phyloP scores from a whole-genome alignment of 2,113 vertebrate species.

The Scartelaos histophorus region DNA sequence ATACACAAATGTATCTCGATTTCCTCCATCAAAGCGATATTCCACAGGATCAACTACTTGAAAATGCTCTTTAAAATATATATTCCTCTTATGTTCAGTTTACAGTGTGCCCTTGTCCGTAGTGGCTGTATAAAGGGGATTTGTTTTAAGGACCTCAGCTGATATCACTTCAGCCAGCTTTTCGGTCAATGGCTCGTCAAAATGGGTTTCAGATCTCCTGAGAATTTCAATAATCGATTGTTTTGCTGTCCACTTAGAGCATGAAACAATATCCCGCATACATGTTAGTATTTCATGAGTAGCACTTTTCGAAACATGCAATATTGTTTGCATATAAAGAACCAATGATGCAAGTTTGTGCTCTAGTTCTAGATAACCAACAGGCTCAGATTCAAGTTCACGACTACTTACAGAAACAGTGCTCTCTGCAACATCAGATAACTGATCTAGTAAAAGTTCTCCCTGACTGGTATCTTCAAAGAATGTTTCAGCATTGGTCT shows the following conservation, averaged over 20 bases:
- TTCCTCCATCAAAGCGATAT: neutral
- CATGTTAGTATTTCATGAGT: neutral
- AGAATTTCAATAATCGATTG: neutral
- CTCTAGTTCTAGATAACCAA: neutral
- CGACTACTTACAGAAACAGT: too few species aligned
- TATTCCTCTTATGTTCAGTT: neutral
- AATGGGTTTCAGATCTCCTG: neutral
- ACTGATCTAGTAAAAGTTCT: neutral
- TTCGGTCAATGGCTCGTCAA: neutral
- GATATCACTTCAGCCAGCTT: neutral
- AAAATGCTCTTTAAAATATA: neutral
- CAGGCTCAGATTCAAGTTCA: neutral
- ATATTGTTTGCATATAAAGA: neutral
- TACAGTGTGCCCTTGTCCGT: too few species aligned
- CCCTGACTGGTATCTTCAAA: neutral
- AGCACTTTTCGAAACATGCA: neutral
- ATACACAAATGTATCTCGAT: neutral
- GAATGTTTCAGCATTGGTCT: neutral
- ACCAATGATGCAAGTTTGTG: neutral
- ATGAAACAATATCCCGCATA: neutral
- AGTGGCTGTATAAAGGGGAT: neutral
- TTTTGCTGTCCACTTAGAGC: neutral
- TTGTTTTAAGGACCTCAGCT: neutral
- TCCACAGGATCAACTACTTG: neutral
- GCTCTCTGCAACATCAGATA: too few species aligned